Percentiles rank a stretch among this genome's conserved stretches.
Evolutionary conservation across 2,113 vertebrate genomes (phyloP).

Genomic region (Ammodytes dubius): DNA sequence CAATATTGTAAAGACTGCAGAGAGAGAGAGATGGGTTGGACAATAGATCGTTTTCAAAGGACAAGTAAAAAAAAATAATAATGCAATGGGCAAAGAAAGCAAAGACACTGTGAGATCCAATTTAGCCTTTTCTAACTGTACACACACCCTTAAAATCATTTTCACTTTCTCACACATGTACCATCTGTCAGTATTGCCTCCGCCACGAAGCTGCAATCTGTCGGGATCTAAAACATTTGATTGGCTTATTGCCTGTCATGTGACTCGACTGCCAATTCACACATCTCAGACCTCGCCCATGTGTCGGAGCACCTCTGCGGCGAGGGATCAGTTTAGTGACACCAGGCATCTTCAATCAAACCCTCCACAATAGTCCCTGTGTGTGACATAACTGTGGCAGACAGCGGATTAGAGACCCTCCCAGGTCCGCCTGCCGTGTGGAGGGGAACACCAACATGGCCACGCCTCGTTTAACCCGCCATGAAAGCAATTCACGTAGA

Average conservation of each 20-base stretch:
- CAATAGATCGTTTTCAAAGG: neutral
- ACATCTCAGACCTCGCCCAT: constrained; percentile 39
- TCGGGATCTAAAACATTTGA: constrained; percentile 85
- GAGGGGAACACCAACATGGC: constrained; percentile 85
- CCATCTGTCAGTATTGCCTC: constrained; percentile 88
- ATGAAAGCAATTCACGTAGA: constrained; percentile 84
- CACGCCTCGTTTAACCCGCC: constrained; percentile 85
- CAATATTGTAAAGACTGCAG: neutral
- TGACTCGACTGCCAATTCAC: constrained; percentile 66
- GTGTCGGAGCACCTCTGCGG: constrained; percentile 59
- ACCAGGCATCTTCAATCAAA: constrained; percentile 71
- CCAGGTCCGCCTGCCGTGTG: constrained; percentile 43
- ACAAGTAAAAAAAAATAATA: neutral
- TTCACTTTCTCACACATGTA: constrained; percentile 21
- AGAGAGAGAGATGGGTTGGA: neutral
- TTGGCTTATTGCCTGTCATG: constrained; percentile 54
- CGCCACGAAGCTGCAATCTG: constrained; percentile 81
- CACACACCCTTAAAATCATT: constrained; percentile 33
- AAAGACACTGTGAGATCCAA: constrained; percentile 16
- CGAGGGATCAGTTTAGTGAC: constrained; percentile 78
- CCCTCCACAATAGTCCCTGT: constrained; percentile 57
- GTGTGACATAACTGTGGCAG: constrained; percentile 69
- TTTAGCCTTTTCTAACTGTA: neutral
- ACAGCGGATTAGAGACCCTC: constrained; percentile 85
- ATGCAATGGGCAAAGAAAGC: constrained; percentile 4